Evolutionary conservation across 2,888 invertebrate genomes (phyloP), one percentile per base, ranked within the genome.

Genomic region (Caenorhabditis panamensis): DNA sequence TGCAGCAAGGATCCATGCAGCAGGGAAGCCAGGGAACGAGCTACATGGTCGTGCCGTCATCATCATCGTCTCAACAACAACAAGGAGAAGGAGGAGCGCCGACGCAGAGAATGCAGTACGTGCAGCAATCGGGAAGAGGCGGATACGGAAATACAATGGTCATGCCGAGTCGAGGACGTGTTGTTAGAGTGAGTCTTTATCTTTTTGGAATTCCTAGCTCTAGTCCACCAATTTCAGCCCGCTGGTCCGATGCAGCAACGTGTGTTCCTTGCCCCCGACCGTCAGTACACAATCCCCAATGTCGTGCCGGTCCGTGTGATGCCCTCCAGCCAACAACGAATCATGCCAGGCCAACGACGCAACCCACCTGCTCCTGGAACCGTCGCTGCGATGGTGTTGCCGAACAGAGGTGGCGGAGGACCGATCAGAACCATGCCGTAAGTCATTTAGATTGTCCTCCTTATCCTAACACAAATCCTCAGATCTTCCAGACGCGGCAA

Each of bases 371-470:
- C 51, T 5, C 75, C 80, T 0, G 80, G 80, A 18, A 80, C 80
- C 1, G 80, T 80, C 6, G 80, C 80, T 13, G 75, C 80, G 2
- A 80, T 80, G 80, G 69, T 80, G 6, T 11, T 80, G 47, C 75
- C 80, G 24, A 37, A 47, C 24, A 53, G 79, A 6, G 44, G 44
- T 8, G 41, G 44, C 37, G 61, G 61, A 18, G n/a, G n/a, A n/a
- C 79, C 63, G 47, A 62, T 79, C 16, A 37, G 79, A 13, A 58
- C 67, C 1, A 72, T 75, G 22, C 75, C 51, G 80, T 69, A 26
- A 64, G 69, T 58, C 18, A 24, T 22, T 53, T n/a, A n/a, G n/a
- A n/a, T n/a, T n/a, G n/a, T n/a, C n/a, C n/a, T n/a, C n/a, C n/a
- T n/a, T n/a, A n/a, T n/a, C n/a, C n/a, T n/a, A n/a, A n/a, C n/a